phyloP scores from a whole-genome alignment of 2,888 invertebrate species.

The Cheilosia impressa region DNA sequence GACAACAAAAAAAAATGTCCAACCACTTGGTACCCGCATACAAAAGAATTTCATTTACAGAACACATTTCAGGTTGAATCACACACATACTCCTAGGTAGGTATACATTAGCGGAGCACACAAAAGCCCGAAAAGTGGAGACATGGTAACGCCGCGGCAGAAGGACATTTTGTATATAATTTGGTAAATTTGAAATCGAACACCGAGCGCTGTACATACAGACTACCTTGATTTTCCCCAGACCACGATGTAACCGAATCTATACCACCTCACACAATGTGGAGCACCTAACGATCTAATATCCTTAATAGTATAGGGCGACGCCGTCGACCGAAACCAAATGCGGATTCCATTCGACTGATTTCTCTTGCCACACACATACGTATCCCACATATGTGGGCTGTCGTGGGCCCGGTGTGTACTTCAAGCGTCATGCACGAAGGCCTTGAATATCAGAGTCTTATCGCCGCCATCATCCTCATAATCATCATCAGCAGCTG shows the following conservation, averaged over 20 bases:
- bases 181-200: slow-evolving; percentile 50
- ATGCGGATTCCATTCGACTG: slow-evolving; percentile 64
- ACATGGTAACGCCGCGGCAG: slow-evolving; percentile 18
- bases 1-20: slow-evolving; percentile 45
- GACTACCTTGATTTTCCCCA: slow-evolving; percentile 29
- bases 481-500: slow-evolving; percentile 17
- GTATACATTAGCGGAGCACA: not conserved
- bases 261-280: slow-evolving; percentile 53
- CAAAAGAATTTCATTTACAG: slow-evolving; percentile 35
- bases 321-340: slow-evolving; percentile 49
- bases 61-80: slow-evolving; percentile 41
- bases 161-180: slow-evolving; percentile 34
- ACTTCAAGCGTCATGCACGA: slow-evolving; percentile 28
- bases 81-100: slow-evolving; percentile 18
- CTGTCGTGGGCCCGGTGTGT: not conserved
- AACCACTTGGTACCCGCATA: slow-evolving; percentile 30
- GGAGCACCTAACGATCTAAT: slow-evolving; percentile 66
- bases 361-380: slow-evolving; percentile 25
- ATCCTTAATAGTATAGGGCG: slow-evolving; percentile 63
- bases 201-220: not conserved
- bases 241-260: slow-evolving; percentile 57
- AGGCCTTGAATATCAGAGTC: slow-evolving; percentile 47
- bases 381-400: not conserved
- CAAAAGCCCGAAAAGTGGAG: slow-evolving; percentile 10
- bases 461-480: slow-evolving; percentile 42